These are phyloP conservation scores for Sebastes fasciatus DNA, from an alignment of 2,113 vertebrate species.

Conservation along the genomic window DNA sequence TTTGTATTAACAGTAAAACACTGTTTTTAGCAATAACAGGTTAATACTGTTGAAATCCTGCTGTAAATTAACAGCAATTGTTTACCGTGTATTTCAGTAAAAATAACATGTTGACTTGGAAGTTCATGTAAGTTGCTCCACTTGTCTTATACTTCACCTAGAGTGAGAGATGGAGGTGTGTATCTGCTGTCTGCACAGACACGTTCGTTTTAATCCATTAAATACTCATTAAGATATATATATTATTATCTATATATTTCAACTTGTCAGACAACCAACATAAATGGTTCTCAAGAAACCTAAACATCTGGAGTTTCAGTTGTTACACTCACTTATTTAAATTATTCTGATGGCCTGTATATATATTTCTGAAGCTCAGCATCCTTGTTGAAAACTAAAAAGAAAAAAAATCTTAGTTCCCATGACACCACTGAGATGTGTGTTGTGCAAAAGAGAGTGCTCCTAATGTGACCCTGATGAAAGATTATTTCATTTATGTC, in stretches of 20 bases:
- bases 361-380: neutral
- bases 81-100: neutral
- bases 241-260: neutral
- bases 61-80: no score
- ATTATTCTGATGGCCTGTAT: neutral
- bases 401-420: neutral
- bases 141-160: neutral
- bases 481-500: neutral
- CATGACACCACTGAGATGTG: neutral
- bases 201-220: constrained; percentile 2
- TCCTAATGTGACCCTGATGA: neutral
- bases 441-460: neutral
- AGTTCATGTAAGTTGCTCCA: neutral
- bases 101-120: neutral
- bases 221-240: neutral
- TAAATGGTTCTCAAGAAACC: neutral
- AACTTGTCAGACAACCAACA: neutral
- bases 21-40: no score
- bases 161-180: neutral
- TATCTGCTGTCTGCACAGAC: neutral
- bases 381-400: neutral
- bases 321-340: neutral
- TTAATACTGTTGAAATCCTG: no score
- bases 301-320: neutral
- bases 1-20: no score